phyloP scores from a whole-genome alignment of 2,113 vertebrate species.

The Speoplatyrhinus poulsoni region DNA sequence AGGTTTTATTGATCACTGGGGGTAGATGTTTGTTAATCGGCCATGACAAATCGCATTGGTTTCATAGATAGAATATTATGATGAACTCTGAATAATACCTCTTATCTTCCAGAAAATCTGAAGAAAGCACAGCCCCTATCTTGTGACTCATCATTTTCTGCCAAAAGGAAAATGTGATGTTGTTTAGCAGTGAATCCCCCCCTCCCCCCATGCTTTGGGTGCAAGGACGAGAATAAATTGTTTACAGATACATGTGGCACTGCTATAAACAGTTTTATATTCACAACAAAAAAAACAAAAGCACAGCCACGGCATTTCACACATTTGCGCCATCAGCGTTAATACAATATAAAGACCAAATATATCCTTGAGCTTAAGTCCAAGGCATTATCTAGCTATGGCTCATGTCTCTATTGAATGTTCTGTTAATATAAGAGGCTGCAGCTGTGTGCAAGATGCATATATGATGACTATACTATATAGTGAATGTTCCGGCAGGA shows the following conservation, averaged over 20 bases:
- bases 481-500: background rate
- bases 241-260: background rate
- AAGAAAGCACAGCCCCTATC: too few species aligned
- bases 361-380: slow-evolving; percentile 3
- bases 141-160: background rate
- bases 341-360: slow-evolving; percentile 4
- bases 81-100: background rate
- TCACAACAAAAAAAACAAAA: background rate
- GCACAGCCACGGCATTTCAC: background rate
- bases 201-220: background rate
- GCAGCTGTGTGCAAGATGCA: background rate
- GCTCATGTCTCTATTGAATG: background rate
- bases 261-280: background rate
- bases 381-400: background rate
- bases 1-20: too few species aligned
- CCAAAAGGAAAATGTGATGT: background rate
- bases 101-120: background rate
- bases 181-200: background rate
- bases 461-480: background rate
- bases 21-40: too few species aligned
- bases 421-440: background rate
- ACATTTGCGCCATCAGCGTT: background rate
- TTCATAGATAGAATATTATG: background rate
- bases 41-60: too few species aligned
- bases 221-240: background rate